Evolutionary conservation across 2,113 vertebrate genomes (phyloP).

Genomic region (Origma solitaria): DNA sequence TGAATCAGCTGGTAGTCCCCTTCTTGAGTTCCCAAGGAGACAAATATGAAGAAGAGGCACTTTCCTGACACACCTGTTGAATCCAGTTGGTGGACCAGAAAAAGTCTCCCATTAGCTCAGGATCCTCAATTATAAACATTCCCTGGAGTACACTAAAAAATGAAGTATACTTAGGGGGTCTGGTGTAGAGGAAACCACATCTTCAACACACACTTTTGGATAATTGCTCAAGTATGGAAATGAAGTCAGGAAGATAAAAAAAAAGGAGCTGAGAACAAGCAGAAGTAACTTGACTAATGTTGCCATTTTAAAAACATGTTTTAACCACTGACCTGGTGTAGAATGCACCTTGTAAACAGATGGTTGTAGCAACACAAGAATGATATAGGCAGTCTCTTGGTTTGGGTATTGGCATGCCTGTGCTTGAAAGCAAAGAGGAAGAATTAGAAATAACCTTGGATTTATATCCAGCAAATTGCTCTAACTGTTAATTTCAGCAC

Average conservation of each 20-base stretch:
- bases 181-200: not conserved
- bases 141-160: not conserved
- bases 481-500: conserved; percentile 5
- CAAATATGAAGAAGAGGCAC: not conserved
- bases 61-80: not conserved
- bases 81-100: not conserved
- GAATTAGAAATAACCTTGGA: not conserved
- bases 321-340: not conserved
- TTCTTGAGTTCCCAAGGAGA: not conserved
- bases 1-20: not conserved
- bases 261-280: not conserved
- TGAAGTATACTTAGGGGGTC: not conserved
- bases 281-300: not conserved
- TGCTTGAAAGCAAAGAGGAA: not conserved
- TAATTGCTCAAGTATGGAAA: not conserved
- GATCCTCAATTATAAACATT: not conserved
- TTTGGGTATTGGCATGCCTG: not conserved
- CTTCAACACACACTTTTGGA: not conserved
- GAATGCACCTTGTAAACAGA: not conserved
- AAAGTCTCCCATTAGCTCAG: not conserved
- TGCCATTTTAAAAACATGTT: not conserved
- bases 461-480: not conserved
- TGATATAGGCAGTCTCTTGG: not conserved
- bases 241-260: not conserved
- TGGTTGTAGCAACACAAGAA: not conserved